Conservation (phyloP, 2,113 vertebrate genomes). For the Petromus typicus region DNA sequence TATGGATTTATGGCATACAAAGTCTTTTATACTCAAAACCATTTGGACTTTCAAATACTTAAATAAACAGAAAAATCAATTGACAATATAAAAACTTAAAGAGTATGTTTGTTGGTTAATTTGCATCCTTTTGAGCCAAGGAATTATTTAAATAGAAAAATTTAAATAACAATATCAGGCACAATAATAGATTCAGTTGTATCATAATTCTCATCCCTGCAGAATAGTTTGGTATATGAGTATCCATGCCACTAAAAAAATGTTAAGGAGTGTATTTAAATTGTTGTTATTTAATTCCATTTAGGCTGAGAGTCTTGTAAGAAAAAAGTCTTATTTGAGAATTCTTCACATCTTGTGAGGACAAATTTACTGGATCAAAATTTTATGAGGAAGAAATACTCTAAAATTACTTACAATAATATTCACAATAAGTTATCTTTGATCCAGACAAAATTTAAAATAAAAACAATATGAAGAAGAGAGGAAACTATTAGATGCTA, state of each 20-base stretch:
- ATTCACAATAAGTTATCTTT: slow-evolving; percentile 56
- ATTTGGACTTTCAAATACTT: slow-evolving; percentile 47
- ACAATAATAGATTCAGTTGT: slow-evolving; percentile 64
- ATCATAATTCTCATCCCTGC: slow-evolving; percentile 64
- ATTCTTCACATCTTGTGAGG: slow-evolving; percentile 57
- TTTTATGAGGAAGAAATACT: slow-evolving; percentile 51
- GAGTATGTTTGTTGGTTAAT: slow-evolving; percentile 59
- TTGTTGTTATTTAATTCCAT: slow-evolving; percentile 63
- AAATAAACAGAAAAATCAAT: slow-evolving; percentile 54
- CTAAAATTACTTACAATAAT: slow-evolving; percentile 15
- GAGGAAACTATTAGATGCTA: slow-evolving; percentile 21
- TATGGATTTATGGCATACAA: background rate
- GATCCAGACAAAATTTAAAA: slow-evolving; percentile 46
- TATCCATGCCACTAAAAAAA: slow-evolving; percentile 49
- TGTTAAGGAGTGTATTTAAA: slow-evolving; percentile 56
- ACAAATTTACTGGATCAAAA: slow-evolving; percentile 50
- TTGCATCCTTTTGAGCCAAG: slow-evolving; percentile 50
- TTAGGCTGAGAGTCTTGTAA: slow-evolving; percentile 54
- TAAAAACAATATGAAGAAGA: slow-evolving; percentile 28
- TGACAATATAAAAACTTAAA: slow-evolving; percentile 44
- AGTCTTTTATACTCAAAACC: slow-evolving; percentile 22
- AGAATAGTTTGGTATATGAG: slow-evolving; percentile 66
- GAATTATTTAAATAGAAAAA: slow-evolving; percentile 66
- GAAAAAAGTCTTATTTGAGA: slow-evolving; percentile 59
- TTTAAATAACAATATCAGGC: slow-evolving; percentile 72